Percentiles rank a stretch among this genome's conserved stretches.
phyloP scores from a whole-genome alignment of 2,888 invertebrate species.

The Nesidiocoris tenuis region DNA sequence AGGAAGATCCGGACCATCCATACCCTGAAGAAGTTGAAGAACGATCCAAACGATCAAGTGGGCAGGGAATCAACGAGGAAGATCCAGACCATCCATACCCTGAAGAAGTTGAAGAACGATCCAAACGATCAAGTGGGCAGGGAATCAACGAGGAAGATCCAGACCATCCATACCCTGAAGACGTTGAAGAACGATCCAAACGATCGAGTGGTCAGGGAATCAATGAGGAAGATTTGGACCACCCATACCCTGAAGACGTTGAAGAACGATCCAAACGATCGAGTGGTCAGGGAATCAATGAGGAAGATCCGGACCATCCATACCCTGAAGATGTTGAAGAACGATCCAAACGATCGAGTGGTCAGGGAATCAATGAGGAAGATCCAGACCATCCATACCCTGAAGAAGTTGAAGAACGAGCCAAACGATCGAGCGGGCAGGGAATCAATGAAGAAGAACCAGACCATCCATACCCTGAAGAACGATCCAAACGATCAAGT shows the following conservation, averaged over 20 bases:
- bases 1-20: too few relatives aligned
- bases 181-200: background rate
- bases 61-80: too few relatives aligned
- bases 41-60: too few relatives aligned
- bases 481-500: background rate
- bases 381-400: conserved; percentile 4
- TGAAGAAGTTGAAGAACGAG: background rate
- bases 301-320: background rate
- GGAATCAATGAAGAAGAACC: conserved; percentile 22
- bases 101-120: too few relatives aligned
- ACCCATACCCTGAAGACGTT: too few relatives aligned
- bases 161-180: too few relatives aligned
- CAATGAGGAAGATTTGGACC: conserved; percentile 10
- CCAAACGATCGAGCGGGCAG: conserved; percentile 17
- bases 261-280: background rate
- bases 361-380: conserved; percentile 17
- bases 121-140: background rate
- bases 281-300: conserved; percentile 5
- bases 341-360: conserved; percentile 9
- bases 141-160: background rate
- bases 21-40: too few relatives aligned
- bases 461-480: background rate
- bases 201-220: conserved; percentile 28
- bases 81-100: too few relatives aligned
- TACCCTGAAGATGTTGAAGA: background rate